Evolutionary conservation across 2,113 vertebrate genomes (phyloP).

Genomic region (Halichoeres trimaculatus): DNA sequence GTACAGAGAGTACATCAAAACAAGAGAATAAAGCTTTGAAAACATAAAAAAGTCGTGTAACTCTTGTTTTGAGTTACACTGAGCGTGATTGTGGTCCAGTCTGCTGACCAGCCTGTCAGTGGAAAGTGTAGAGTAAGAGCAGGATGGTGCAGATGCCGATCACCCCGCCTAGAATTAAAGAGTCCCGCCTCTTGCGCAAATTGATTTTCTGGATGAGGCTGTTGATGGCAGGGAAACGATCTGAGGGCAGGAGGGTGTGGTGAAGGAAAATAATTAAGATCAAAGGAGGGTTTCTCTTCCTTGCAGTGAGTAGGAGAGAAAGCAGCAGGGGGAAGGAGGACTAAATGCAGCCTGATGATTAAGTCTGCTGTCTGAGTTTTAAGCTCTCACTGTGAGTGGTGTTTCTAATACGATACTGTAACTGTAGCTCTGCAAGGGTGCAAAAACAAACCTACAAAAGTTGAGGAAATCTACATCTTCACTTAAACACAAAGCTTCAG

Average conservation of each 20-base stretch:
- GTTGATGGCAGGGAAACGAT: conserved; percentile 96
- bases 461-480: neutral
- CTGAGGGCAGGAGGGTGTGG: conserved; percentile 75
- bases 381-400: conserved; percentile 20
- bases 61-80: neutral
- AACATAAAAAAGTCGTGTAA: conserved; percentile 28
- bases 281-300: conserved; percentile 6
- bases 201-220: conserved; percentile 95
- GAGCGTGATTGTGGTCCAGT: conserved; percentile 7
- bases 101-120: conserved; percentile 79
- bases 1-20: neutral
- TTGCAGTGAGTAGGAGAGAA: conserved; percentile 32
- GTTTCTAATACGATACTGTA: no score
- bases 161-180: conserved; percentile 90
- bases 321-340: conserved; percentile 4
- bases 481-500: neutral
- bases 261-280: conserved; percentile 72
- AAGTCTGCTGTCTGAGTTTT: neutral
- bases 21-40: neutral
- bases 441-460: neutral
- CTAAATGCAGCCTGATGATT: conserved; percentile 19
- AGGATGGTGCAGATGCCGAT: conserved; percentile 94
- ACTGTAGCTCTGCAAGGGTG: no score
- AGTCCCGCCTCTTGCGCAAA: conserved; percentile 95
- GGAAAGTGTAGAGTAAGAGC: conserved; percentile 92